Evolutionary conservation across 2,113 vertebrate species (phyloP).

Genomic region (Emydocephalus ijimae): DNA sequence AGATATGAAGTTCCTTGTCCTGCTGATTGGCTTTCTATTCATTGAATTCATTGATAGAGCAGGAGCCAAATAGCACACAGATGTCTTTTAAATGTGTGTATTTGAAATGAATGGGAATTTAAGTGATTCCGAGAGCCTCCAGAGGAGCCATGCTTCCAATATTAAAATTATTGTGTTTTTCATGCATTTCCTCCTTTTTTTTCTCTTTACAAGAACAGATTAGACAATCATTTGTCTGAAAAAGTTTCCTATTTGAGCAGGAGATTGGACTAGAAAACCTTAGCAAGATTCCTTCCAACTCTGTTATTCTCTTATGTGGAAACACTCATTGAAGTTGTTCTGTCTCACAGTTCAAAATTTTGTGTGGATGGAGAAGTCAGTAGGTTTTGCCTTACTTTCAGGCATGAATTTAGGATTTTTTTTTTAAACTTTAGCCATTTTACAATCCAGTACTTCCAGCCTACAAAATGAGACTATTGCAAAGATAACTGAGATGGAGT

Average conservation of each 20-base stretch:
- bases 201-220: neutral
- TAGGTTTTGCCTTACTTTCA: neutral
- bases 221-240: no score
- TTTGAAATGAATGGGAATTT: neutral
- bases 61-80: neutral
- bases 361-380: neutral
- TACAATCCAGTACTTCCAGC: neutral
- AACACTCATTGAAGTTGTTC: neutral
- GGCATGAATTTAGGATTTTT: neutral
- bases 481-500: neutral
- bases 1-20: neutral
- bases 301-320: neutral
- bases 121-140: neutral
- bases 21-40: neutral
- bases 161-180: neutral
- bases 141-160: neutral
- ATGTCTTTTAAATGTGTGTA: neutral
- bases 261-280: neutral
- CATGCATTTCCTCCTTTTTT: neutral
- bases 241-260: neutral
- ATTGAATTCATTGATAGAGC: neutral
- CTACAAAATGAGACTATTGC: neutral
- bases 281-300: neutral
- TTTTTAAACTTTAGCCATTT: neutral
- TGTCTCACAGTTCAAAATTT: neutral